Evolutionary conservation across 2,797 vertebrate species (phyloP).

Genomic region (Enteromius viviparus): DNA sequence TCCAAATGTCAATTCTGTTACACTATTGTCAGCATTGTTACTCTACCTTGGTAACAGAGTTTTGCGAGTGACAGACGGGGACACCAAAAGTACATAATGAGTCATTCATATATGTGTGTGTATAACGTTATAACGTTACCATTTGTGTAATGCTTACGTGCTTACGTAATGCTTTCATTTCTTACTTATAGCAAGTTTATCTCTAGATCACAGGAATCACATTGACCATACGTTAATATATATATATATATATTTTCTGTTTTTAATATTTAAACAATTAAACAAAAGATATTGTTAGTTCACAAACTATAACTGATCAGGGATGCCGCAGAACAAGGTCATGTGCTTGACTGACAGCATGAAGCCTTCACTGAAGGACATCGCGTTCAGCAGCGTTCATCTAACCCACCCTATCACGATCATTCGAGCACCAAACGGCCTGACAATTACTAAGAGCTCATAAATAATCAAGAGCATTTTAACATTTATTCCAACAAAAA

Average conservation of each 20-base stretch:
- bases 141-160: no score
- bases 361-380: conserved; percentile 41
- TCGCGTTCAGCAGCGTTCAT: background rate
- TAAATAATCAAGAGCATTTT: background rate
- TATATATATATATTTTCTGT: background rate
- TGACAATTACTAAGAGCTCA: background rate
- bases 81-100: no score
- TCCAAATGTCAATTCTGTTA: no score
- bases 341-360: conserved; percentile 35
- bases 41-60: no score
- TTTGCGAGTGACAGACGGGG: no score
- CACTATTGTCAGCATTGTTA: no score
- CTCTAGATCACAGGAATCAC: background rate
- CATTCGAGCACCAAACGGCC: background rate
- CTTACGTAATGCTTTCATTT: background rate
- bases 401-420: background rate
- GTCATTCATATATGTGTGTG: no score
- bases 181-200: background rate
- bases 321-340: conserved; percentile 49
- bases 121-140: no score
- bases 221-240: background rate
- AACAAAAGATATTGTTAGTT: background rate
- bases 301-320: background rate
- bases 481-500: background rate
- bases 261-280: background rate